These are phyloP conservation scores for Prinia subflava DNA, from an alignment of 2,113 vertebrate species.

Conservation along the genomic window DNA sequence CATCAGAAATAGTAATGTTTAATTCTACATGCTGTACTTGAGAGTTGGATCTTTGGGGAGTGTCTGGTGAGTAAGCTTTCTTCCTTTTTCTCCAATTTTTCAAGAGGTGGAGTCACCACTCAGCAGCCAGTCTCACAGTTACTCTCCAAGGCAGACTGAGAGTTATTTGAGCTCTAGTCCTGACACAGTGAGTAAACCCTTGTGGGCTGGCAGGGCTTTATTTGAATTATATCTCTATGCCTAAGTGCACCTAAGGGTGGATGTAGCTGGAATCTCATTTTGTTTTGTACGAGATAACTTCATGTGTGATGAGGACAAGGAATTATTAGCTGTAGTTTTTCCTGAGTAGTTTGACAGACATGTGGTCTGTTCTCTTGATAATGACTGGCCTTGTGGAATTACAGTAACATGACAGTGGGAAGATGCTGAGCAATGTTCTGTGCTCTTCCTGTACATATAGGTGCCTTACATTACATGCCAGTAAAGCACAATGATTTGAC, in stretches of 20 bases:
- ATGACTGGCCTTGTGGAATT: neutral
- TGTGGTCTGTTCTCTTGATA: neutral
- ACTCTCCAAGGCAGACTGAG: conserved; percentile 63
- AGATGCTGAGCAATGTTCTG: neutral
- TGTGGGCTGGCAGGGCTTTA: neutral
- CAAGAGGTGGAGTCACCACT: conserved; percentile 36
- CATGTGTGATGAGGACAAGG: neutral
- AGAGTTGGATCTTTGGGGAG: neutral
- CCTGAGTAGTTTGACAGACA: neutral
- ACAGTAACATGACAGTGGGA: neutral
- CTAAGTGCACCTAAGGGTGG: no score
- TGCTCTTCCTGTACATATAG: neutral
- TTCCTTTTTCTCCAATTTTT: neutral
- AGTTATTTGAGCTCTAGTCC: conserved; percentile 71
- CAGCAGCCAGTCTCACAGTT: conserved; percentile 61
- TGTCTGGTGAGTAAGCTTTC: neutral
- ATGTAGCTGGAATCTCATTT: neutral
- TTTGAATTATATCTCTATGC: neutral
- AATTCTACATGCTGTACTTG: neutral
- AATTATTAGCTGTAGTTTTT: neutral
- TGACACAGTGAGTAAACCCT: conserved; percentile 67
- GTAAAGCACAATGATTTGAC: neutral
- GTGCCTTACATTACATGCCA: neutral
- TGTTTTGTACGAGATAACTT: neutral
- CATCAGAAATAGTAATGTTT: neutral